Evolutionary conservation across 2,888 invertebrate species (phyloP).

Genomic region (Ormyrus nitidulus): DNA sequence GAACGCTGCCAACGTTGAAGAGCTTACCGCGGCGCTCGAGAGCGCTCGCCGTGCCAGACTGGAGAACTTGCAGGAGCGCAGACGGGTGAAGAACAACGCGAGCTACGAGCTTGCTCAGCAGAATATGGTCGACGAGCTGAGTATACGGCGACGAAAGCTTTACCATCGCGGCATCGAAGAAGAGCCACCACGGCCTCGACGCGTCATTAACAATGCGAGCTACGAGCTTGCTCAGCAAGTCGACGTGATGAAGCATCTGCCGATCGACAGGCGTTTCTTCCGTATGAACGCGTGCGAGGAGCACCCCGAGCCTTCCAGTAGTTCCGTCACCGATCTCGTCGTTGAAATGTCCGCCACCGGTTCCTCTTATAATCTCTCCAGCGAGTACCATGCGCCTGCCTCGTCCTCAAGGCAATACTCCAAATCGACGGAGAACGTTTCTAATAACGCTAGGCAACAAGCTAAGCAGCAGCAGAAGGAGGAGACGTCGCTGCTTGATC

Average conservation of each 20-base stretch:
- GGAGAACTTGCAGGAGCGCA: constrained; percentile 48
- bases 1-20: constrained; percentile 53
- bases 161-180: constrained; percentile 7
- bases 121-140: constrained; percentile 63
- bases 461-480: constrained; percentile 42
- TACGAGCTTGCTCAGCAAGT: constrained; percentile 73
- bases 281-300: constrained; percentile 72
- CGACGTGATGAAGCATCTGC: constrained; percentile 67
- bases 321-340: constrained; percentile 61
- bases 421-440: constrained; percentile 62
- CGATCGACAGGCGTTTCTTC: constrained; percentile 61
- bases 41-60: constrained; percentile 58
- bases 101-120: constrained; percentile 73
- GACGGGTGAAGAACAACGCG: constrained; percentile 69
- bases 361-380: constrained; percentile 61
- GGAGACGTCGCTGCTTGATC: constrained; percentile 61
- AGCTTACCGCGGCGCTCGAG: constrained; percentile 57
- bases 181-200: constrained; percentile 51
- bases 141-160: constrained; percentile 38
- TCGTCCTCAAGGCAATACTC: constrained; percentile 53
- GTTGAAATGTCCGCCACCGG: constrained; percentile 60
- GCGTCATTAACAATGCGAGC: constrained; percentile 72
- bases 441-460: constrained; percentile 30
- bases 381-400: neutral
- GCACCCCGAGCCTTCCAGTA: constrained; percentile 60